These are phyloP conservation scores for Lasius platythorax DNA, from an alignment of 2,888 invertebrate genomes.

Conservation along the genomic window DNA sequence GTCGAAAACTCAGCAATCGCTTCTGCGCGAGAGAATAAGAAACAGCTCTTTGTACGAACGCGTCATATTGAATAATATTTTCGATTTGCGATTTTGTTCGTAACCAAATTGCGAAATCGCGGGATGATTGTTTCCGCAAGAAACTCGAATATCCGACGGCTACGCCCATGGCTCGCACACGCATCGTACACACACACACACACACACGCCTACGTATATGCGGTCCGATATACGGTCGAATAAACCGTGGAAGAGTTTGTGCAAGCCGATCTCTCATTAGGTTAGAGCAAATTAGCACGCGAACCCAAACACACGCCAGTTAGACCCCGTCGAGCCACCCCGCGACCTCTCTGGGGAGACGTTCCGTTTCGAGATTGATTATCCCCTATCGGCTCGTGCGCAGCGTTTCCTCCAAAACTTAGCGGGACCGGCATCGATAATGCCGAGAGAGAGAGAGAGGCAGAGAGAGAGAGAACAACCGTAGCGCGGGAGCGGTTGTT, in stretches of 20 bases:
- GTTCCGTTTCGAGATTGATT: conserved; percentile 83
- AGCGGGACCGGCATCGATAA: conserved; percentile 70
- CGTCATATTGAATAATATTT: conserved; percentile 2
- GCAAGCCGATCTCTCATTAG: conserved; percentile 79
- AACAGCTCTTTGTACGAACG: neutral
- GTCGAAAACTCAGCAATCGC: neutral
- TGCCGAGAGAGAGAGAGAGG: conserved; percentile 55
- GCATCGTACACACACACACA: conserved; percentile 19
- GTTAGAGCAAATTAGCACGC: conserved; percentile 83
- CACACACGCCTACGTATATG: conserved; percentile 37
- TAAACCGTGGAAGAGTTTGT: conserved; percentile 59
- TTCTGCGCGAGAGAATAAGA: neutral
- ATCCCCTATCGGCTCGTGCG: conserved; percentile 83
- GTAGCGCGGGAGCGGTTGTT: conserved; percentile 40
- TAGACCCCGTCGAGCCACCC: conserved; percentile 44
- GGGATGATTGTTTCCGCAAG: conserved; percentile 30
- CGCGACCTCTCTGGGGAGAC: conserved; percentile 75
- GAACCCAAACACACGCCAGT: conserved; percentile 77
- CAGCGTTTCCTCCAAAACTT: conserved; percentile 80
- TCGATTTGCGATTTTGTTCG: neutral
- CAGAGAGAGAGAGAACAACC: conserved; percentile 51
- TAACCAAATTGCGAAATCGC: neutral
- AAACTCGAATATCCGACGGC: conserved; percentile 19
- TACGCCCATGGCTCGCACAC: conserved; percentile 38
- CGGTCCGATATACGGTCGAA: conserved; percentile 48